These are phyloP conservation scores for Addax nasomaculatus DNA, from an alignment of 2,113 vertebrate genomes.

Conservation along the genomic window DNA sequence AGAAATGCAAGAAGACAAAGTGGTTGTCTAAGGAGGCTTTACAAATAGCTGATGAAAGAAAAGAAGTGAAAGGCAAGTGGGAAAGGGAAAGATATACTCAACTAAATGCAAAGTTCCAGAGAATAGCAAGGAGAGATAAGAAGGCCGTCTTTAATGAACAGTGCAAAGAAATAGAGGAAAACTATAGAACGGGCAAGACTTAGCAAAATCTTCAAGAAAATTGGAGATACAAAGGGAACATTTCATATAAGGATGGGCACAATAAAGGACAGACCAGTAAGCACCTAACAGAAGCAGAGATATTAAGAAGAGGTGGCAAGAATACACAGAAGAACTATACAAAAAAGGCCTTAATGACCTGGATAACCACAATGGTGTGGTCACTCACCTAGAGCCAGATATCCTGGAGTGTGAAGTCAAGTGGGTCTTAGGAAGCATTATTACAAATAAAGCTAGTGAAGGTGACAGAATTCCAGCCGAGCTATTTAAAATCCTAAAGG, in stretches of 20 bases:
- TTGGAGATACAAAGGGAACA: not conserved
- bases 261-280: not conserved
- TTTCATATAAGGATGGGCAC: not conserved
- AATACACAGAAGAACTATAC: not conserved
- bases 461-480: not conserved
- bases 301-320: not conserved
- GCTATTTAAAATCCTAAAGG: not conserved
- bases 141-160: not conserved
- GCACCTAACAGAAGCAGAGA: not conserved
- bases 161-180: not conserved
- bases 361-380: not conserved
- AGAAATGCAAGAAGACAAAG: not conserved
- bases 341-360: not conserved
- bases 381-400: not conserved
- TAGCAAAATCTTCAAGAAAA: not conserved
- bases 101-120: not conserved
- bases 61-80: not conserved
- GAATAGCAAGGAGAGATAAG: not conserved
- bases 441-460: not conserved
- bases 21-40: not conserved
- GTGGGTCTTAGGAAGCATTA: not conserved
- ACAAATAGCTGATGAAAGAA: not conserved
- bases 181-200: not conserved
- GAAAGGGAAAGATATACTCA: not conserved
- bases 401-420: not conserved